These are phyloP conservation scores for Melanerpes formicivorus DNA, from an alignment of 2,113 vertebrate genomes.

Conservation along the genomic window DNA sequence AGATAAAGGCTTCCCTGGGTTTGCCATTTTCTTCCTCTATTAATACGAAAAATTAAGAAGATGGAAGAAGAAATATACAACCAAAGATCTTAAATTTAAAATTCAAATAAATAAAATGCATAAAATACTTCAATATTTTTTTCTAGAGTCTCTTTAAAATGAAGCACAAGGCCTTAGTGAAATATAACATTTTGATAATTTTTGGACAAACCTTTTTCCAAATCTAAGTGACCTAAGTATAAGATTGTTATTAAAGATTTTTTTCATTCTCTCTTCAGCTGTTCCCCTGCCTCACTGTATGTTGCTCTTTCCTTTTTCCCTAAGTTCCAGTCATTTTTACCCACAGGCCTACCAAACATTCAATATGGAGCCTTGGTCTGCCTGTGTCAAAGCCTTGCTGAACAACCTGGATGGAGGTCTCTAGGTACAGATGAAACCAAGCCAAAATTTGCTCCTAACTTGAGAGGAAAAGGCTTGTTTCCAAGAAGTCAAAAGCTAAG, in stretches of 20 bases:
- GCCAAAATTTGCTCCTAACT: not conserved
- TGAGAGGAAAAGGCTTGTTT: not conserved
- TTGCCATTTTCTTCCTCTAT: not conserved
- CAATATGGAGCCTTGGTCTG: not conserved
- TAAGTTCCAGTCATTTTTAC: not conserved
- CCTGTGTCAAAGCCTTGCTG: not conserved
- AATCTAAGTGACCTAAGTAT: not conserved
- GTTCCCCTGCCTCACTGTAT: rapidly evolving
- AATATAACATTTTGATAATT: not conserved
- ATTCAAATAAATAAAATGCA: not conserved
- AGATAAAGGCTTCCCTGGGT: not conserved
- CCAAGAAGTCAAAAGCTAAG: too few relatives aligned
- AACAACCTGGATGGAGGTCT: not conserved
- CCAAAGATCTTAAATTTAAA: not conserved
- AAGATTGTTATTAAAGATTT: not conserved
- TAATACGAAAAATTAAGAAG: not conserved
- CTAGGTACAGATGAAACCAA: not conserved
- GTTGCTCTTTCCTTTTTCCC: not conserved
- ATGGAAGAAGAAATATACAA: not conserved
- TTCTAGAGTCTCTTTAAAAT: not conserved
- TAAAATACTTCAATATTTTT: not conserved
- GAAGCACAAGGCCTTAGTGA: rapidly evolving
- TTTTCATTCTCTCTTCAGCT: not conserved
- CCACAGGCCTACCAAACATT: not conserved
- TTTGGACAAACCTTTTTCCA: not conserved